phyloP scores from a whole-genome alignment of 2,888 invertebrate species.

The Geotrupes spiniger region DNA sequence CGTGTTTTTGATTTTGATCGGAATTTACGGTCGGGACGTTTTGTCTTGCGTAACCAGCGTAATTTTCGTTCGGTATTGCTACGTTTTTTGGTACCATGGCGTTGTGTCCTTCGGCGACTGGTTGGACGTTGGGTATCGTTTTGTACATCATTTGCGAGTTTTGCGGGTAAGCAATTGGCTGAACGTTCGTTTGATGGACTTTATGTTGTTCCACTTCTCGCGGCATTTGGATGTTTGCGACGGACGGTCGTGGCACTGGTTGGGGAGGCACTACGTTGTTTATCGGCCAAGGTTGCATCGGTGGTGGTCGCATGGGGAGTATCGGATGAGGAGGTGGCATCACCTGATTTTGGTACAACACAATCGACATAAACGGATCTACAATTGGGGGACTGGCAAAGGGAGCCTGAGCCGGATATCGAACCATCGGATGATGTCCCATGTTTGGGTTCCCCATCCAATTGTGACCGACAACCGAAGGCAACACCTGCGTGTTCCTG shows the following conservation, averaged over 20 bases:
- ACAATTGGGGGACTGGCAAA: conserved; percentile 18
- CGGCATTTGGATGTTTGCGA: conserved; percentile 16
- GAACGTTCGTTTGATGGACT: conserved; percentile 6
- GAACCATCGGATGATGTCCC: conserved; percentile 24
- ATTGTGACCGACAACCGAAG: conserved; percentile 18
- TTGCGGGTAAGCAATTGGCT: conserved; percentile 2
- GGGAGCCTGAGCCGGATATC: conserved; percentile 18
- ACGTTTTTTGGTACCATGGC: neutral
- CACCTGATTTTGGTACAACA: conserved; percentile 19
- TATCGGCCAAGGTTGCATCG: conserved; percentile 30
- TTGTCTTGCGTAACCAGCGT: neutral
- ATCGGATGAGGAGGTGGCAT: conserved; percentile 19
- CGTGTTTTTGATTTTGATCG: conserved; percentile 20
- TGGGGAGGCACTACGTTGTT: conserved; percentile 23
- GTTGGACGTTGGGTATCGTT: conserved; percentile 5
- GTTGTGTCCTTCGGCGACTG: conserved; percentile 6
- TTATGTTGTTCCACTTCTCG: conserved; percentile 15
- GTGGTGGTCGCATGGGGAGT: conserved; percentile 28
- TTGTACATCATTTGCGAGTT: conserved; percentile 12
- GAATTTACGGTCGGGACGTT: conserved; percentile 7
- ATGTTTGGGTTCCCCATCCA: conserved; percentile 24
- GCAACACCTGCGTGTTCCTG: conserved; percentile 34
- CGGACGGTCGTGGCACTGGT: conserved; percentile 18
- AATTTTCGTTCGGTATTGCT: neutral
- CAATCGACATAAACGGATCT: conserved; percentile 14